phyloP scores from a whole-genome alignment of 92 coral and sea anemone species.

The Plumapathes pennacea region DNA sequence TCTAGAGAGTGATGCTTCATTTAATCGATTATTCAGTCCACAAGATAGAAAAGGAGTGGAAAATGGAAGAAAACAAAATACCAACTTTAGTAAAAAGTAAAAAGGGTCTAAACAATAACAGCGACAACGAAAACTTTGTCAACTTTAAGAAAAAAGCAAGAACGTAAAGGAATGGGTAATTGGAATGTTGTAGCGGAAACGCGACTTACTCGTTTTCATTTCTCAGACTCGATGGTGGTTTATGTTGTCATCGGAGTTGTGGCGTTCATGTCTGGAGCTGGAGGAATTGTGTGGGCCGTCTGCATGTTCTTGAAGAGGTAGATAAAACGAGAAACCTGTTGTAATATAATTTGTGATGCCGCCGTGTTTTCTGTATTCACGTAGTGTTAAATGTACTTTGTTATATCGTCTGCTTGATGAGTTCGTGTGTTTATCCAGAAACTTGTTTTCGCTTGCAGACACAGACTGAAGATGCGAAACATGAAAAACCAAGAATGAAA shows the following conservation, averaged over 20 bases:
- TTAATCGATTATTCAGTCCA: no score
- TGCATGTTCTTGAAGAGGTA: slow-evolving; percentile 88
- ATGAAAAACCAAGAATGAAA: neutral
- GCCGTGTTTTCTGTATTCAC: no score
- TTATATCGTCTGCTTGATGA: neutral
- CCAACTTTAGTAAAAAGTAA: no score
- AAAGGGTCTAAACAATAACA: no score
- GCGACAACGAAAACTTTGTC: no score
- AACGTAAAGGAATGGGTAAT: no score
- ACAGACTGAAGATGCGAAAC: slow-evolving; percentile 4
- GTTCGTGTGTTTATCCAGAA: neutral
- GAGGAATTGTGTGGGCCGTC: slow-evolving; percentile 88
- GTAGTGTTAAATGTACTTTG: no score
- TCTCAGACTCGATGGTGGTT: slow-evolving; percentile 78
- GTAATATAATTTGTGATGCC: neutral
- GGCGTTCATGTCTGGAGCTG: slow-evolving; percentile 74
- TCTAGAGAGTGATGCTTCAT: no score
- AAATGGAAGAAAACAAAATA: no score
- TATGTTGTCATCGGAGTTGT: slow-evolving; percentile 81
- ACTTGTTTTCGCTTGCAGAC: neutral
- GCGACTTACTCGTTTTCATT: neutral
- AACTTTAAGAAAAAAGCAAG: no score
- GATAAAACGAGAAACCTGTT: neutral
- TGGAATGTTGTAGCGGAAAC: no score
- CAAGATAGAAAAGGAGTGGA: no score